Conservation (phyloP, 2,113 vertebrate species). For the Scolopax mira region DNA sequence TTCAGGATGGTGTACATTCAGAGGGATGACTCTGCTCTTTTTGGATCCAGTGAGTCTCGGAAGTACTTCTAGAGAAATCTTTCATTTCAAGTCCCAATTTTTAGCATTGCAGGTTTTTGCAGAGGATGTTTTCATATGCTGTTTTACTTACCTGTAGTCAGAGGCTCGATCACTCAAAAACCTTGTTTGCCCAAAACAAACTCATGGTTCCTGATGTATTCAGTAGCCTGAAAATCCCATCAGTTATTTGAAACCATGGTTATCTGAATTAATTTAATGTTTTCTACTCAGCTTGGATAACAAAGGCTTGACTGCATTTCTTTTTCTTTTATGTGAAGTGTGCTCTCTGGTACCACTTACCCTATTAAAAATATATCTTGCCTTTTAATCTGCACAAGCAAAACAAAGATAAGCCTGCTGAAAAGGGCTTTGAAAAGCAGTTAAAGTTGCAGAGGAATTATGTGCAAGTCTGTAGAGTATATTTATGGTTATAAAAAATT, state of each 20-base stretch:
- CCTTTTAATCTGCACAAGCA: slow-evolving; percentile 59
- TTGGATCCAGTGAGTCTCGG: not conserved
- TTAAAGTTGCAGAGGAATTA: slow-evolving; percentile 49
- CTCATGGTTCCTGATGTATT: not conserved
- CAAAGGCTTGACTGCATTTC: slow-evolving; percentile 36
- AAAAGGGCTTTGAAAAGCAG: slow-evolving; percentile 36
- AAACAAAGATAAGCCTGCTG: slow-evolving; percentile 56
- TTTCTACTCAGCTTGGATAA: slow-evolving; percentile 29
- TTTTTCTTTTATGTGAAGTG: slow-evolving; percentile 23
- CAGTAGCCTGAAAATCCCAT: slow-evolving; percentile 22
- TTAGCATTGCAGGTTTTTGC: not conserved
- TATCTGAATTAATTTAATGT: slow-evolving; percentile 38
- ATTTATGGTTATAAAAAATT: slow-evolving; percentile 52
- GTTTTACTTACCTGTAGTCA: not conserved
- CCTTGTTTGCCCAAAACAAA: not conserved
- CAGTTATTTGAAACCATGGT: slow-evolving; percentile 21
- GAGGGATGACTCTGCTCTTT: not conserved
- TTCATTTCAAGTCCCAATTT: not conserved
- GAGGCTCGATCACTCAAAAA: not conserved
- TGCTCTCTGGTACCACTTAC: slow-evolving; percentile 32
- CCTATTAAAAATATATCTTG: slow-evolving; percentile 61
- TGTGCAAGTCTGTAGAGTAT: slow-evolving; percentile 33
- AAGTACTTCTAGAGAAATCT: not conserved
- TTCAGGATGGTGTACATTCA: not conserved
- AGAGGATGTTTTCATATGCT: not conserved